Percentiles rank a stretch among this genome's conserved stretches.
Conservation (phyloP, 1,140 invertebrate species). For the Zaprionus camerounensis region DNA sequence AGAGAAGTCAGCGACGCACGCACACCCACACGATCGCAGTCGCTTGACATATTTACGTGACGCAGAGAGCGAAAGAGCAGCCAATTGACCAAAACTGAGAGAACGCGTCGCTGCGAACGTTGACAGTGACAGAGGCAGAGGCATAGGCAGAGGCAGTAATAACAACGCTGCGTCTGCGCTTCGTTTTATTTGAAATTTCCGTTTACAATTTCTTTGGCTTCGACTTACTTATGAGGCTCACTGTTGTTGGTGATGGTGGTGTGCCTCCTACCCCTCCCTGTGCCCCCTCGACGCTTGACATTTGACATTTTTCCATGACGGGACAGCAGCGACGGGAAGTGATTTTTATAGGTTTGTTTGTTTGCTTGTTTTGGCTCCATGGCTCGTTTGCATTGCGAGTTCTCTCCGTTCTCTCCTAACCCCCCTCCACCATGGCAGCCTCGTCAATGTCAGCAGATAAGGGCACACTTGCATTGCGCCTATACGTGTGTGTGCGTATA, state of each 20-base stretch:
- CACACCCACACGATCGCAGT: conserved; percentile 54
- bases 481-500: conserved; percentile 24
- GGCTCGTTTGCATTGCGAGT: conserved; percentile 39
- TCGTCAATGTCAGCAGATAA: conserved; percentile 65
- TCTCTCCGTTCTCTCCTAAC: background rate
- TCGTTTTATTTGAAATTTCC: conserved; percentile 73
- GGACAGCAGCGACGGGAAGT: conserved; percentile 55
- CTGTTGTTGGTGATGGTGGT: background rate
- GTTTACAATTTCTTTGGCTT: conserved; percentile 58
- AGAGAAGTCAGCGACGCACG: conserved; percentile 34
- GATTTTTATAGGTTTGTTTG: conserved; percentile 70
- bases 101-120: conserved; percentile 20
- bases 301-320: conserved; percentile 63
- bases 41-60: conserved; percentile 74
- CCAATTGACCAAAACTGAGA: conserved; percentile 45
- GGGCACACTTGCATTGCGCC: conserved; percentile 48
- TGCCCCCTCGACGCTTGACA: conserved; percentile 40
- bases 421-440: conserved; percentile 9
- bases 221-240: conserved; percentile 23
- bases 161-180: conserved; percentile 53
- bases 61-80: conserved; percentile 28
- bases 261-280: background rate
- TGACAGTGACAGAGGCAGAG: conserved; percentile 16
- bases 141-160: background rate
- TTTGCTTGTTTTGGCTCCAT: conserved; percentile 44